These are phyloP conservation scores for Stictocephala bisonia DNA, from an alignment of 2,888 invertebrate genomes.

Conservation along the genomic window DNA sequence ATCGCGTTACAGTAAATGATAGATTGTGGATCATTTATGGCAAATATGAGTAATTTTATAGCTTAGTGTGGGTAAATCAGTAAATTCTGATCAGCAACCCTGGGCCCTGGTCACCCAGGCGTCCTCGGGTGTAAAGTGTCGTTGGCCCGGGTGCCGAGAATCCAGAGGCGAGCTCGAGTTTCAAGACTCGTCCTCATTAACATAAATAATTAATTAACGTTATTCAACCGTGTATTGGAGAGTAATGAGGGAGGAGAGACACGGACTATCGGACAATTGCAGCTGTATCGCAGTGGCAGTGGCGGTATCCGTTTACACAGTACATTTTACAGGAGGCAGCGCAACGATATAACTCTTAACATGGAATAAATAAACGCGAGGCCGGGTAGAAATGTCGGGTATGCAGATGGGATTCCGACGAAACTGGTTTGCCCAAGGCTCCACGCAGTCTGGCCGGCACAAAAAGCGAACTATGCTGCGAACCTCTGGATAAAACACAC, in stretches of 20 bases:
- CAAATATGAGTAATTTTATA: too few species aligned
- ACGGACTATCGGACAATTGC: conserved; percentile 22
- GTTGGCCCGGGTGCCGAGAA: background rate
- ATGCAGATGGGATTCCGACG: conserved; percentile 40
- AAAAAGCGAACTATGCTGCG: conserved; percentile 33
- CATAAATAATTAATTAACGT: conserved; percentile 41
- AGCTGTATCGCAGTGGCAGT: too few species aligned
- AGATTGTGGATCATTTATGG: too few species aligned
- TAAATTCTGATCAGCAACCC: too few species aligned
- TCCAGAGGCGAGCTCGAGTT: conserved; percentile 8
- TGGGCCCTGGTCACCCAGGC: too few species aligned
- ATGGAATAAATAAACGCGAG: conserved; percentile 31
- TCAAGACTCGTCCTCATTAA: conserved; percentile 27
- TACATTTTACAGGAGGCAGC: too few species aligned
- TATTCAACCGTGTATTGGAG: conserved; percentile 18
- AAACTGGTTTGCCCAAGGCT: conserved; percentile 48
- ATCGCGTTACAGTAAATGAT: too few species aligned
- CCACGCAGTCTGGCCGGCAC: conserved; percentile 31
- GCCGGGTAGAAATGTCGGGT: conserved; percentile 32
- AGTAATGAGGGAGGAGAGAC: conserved; percentile 19
- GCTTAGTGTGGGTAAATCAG: too few species aligned
- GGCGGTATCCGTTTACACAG: conserved; percentile 28
- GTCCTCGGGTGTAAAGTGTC: too few species aligned
- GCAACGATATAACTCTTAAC: conserved; percentile 30
- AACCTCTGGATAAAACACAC: too few species aligned